Base-by-base conservation (phyloP, 2,113 vertebrate species). In the Chrysochloris asiatica region DNA sequence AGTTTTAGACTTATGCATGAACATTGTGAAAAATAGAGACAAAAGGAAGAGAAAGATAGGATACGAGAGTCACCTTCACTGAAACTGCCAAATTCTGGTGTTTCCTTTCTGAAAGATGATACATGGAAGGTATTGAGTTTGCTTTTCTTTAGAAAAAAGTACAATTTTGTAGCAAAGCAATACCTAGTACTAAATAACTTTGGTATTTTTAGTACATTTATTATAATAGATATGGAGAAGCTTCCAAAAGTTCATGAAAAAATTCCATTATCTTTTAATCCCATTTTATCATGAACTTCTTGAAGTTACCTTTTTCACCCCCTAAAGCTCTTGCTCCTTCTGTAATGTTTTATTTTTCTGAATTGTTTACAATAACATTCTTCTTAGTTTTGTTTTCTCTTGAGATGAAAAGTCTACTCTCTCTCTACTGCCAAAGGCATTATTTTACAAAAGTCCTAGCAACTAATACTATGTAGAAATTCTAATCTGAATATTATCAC, bases 1-100 rank as follows among this genome's bases (percentile, higher is more conserved):
- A 41, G 61, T 86, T 95, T 65, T 30, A 88, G 79, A 38, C 19
- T 36, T 90, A 69, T 72, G 8, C 65, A 76, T 61, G 26, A 83
- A 73, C 36, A 7, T 73, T 12, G 26, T 78, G 22, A 8, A 65
- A 61, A 16, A 92, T 52, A 36, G 17, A 87, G 13, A 90, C 33
- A 86, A 90, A 85, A 72, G 56, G 47, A 63, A 88, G 17, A 83
- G 6, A 43, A 83, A 90, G 41, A n/a, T 83, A 19, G 54, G 69
- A 43, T 8, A n/a, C 28, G 1, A 83, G 26, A 26, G 30, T 91
- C 38, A 91, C 86, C 36, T 92, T 94, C 59, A 77, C 19, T 56
- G 47, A 61, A 38, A 61, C 1, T 59, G 21, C 36, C 45, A 94
- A 93, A 88, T 75, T 24, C 10, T 12, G 30, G 30, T 63, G 33